Evolutionary conservation across 2,888 invertebrate species (phyloP), one percentile per base, ranked within the genome.

Genomic region (Drosophila testacea): DNA sequence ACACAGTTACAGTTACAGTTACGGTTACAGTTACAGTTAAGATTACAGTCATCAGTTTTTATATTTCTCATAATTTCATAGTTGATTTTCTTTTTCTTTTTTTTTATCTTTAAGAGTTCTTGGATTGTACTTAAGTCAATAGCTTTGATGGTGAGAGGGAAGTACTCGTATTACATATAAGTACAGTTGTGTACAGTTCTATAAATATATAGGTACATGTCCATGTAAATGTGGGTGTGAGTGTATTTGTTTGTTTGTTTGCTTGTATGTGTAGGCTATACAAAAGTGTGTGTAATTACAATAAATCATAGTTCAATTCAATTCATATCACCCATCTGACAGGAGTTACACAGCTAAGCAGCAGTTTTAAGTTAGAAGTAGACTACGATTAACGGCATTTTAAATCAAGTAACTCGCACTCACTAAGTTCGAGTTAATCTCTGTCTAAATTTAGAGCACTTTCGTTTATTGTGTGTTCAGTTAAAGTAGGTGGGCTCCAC

Each of bases 251-350:
- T 50, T 34, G 30, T 48, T 50, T 52, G 48, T 50, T 42, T 50
- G 44, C 36, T 50, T 13, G 69, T 56, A 41, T 39, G 44, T 57
- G 47, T 66, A 32, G 57, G 64, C 63, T 74, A 56, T 76, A 75
- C 55, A 78, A 55, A 61, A 67, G 69, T 57, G 77, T 79, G 69
- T 57, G 77, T 79, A 46, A 63, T 56, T 65, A 73, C 68, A 79
- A 77, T 85, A 75, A 87, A 73, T 75, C 61, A 83, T 69, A 71
- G 68, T 60, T 22, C 22, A 22, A 3, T 32, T 68, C 64, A 88
- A 75, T 73, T 73, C 83, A 48, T 90, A 87, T 91, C 88, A 91
- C 92, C 92, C 92, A 92, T 91, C 92, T 92, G 92, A 92, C 92
- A 92, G 90, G 92, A 92, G 92, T 92, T 92, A 91, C 80, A 81